phyloP scores from a whole-genome alignment of 92 coral and sea anemone genomes.

The Nematostella vectensis region DNA sequence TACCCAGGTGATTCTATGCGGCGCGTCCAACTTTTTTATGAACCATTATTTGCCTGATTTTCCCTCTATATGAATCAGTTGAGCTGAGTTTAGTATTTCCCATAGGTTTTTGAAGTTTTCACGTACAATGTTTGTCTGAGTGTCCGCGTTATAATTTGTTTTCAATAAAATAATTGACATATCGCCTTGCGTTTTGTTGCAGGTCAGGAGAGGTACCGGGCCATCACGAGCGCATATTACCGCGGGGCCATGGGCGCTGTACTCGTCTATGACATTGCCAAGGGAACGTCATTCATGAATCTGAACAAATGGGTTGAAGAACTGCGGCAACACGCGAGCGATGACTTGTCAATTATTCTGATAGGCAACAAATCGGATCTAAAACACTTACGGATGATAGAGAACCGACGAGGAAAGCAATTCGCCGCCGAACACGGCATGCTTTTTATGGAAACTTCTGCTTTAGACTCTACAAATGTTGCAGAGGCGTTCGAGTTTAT shows the following conservation, averaged over 20 bases:
- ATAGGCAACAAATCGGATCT: conserved; percentile 95
- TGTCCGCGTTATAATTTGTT: too few relatives aligned
- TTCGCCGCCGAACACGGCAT: conserved; percentile 72
- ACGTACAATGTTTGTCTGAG: too few relatives aligned
- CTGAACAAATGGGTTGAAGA: conserved; percentile 88
- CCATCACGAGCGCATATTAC: conserved; percentile 98
- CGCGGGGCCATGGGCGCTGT: conserved; percentile 97
- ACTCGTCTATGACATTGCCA: conserved; percentile 94
- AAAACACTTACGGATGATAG: conserved; percentile 84
- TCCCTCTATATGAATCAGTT: too few relatives aligned
- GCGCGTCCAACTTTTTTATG: too few relatives aligned
- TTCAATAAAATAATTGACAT: too few relatives aligned
- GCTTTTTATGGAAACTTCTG: conserved; percentile 93
- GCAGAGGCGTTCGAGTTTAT: conserved; percentile 84
- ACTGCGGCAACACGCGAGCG: conserved; percentile 70
- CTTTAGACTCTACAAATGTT: conserved; percentile 83
- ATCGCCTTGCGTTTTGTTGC: conserved; percentile 1
- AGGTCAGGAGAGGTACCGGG: conserved; percentile 99
- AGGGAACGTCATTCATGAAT: conserved; percentile 81
- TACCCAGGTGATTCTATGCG: too few relatives aligned
- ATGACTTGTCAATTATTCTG: conserved; percentile 61
- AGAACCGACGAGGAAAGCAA: conserved; percentile 63
- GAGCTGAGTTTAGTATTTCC: too few relatives aligned
- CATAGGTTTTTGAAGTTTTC: too few relatives aligned
- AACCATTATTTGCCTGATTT: too few relatives aligned